These are phyloP conservation scores for Chaetodon trifasciatus DNA, from an alignment of 2,797 vertebrate genomes.

Conservation along the genomic window DNA sequence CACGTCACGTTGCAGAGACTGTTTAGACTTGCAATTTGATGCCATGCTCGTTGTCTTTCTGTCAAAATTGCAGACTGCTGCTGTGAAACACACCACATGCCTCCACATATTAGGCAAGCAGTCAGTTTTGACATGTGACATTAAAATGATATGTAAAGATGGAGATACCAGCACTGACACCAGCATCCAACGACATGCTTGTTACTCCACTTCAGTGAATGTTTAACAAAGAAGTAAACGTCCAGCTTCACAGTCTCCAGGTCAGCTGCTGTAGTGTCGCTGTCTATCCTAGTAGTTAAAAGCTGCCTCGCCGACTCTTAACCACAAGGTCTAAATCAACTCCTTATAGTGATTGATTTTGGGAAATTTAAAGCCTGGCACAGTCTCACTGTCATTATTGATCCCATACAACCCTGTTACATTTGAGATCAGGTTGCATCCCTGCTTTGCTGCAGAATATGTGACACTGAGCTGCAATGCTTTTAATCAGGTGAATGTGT, in stretches of 20 bases:
- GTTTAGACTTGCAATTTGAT: constrained; percentile 10
- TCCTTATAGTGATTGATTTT: constrained; percentile 80
- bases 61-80: constrained; percentile 7
- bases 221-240: background rate
- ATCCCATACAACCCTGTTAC: constrained; percentile 66
- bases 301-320: constrained; percentile 61
- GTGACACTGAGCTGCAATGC: constrained; percentile 56
- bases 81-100: constrained; percentile 20
- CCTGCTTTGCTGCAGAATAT: constrained; percentile 49
- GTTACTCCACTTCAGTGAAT: constrained; percentile 2
- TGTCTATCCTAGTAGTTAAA: constrained; percentile 75
- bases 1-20: constrained; percentile 29
- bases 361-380: constrained; percentile 78
- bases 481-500: constrained; percentile 69
- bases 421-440: constrained; percentile 68
- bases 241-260: constrained; percentile 9
- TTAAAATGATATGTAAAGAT: constrained; percentile 30
- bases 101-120: constrained; percentile 14
- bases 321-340: constrained; percentile 75
- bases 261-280: constrained; percentile 46
- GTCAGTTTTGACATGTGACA: constrained; percentile 28
- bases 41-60: background rate
- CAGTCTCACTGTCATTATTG: constrained; percentile 74
- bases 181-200: background rate
- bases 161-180: background rate